A percentile compares a stretch with the other conserved stretches of the same genome.
Conservation (phyloP, 2,797 vertebrate species). For the Neoniphon sammara region DNA sequence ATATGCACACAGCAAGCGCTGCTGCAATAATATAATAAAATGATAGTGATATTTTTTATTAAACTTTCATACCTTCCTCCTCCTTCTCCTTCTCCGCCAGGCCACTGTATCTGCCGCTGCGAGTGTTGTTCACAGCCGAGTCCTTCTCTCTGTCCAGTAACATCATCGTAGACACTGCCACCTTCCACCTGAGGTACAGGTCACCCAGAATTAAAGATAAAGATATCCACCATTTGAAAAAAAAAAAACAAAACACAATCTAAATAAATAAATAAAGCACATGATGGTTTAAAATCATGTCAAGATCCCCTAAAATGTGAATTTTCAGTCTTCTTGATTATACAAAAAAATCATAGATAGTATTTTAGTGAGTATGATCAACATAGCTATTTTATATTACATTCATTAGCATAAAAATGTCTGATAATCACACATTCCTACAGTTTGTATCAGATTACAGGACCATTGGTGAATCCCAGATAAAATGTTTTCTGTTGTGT, state of each 20-base stretch:
- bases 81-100: constrained; percentile 67
- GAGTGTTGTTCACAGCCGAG: constrained; percentile 89
- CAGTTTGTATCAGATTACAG: too few species aligned
- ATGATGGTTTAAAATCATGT: too few species aligned
- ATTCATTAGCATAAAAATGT: too few species aligned
- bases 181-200: constrained; percentile 91
- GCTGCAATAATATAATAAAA: background rate
- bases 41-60: background rate
- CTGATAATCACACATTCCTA: too few species aligned
- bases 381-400: too few species aligned
- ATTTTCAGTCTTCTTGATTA: too few species aligned
- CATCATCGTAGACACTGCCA: constrained; percentile 92
- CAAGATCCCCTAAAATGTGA: too few species aligned
- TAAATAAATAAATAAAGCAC: too few species aligned
- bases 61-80: background rate
- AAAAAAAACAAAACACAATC: too few species aligned
- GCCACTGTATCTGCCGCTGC: constrained; percentile 90
- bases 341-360: too few species aligned
- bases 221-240: background rate
- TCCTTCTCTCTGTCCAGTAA: constrained; percentile 95
- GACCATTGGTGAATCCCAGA: background rate
- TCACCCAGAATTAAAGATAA: background rate
- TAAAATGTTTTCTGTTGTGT: constrained; percentile 12
- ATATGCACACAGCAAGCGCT: background rate
- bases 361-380: too few species aligned